Conservation (phyloP, 2,797 vertebrate genomes). For the Vipera ursinii region DNA sequence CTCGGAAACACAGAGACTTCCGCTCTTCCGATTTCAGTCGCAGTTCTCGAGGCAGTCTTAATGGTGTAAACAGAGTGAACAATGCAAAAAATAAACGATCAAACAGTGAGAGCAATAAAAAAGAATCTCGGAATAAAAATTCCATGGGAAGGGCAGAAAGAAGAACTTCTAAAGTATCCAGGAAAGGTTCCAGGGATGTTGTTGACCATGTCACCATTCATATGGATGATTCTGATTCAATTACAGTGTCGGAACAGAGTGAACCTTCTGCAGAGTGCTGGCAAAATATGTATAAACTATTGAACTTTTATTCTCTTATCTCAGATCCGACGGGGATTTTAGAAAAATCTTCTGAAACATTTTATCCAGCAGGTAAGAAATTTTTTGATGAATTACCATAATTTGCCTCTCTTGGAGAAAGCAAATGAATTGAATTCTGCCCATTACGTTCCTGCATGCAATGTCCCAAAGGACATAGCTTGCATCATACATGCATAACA, state of each 20-base stretch:
- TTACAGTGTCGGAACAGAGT: conserved; percentile 97
- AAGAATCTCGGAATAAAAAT: conserved; percentile 86
- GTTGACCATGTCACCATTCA: conserved; percentile 94
- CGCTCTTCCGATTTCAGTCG: conserved; percentile 96
- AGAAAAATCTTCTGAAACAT: conserved; percentile 90
- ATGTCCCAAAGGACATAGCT: background rate
- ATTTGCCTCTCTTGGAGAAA: background rate
- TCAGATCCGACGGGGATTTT: conserved; percentile 96
- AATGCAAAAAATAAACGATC: conserved; percentile 83
- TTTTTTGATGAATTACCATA: background rate
- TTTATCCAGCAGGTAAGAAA: conserved; percentile 73
- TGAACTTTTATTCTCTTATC: conserved; percentile 99
- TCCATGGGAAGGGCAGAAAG: conserved; percentile 88
- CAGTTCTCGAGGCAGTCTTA: conserved; percentile 92
- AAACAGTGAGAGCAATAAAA: conserved; percentile 78
- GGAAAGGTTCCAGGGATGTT: conserved; percentile 95
- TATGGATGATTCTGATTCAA: conserved; percentile 98
- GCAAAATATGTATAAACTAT: conserved; percentile 99
- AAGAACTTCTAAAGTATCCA: conserved; percentile 92
- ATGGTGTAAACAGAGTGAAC: conserved; percentile 82
- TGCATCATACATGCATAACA: background rate
- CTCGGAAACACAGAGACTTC: conserved; percentile 88
- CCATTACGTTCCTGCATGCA: background rate
- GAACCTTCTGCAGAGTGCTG: conserved; percentile 98
- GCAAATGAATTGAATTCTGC: background rate